Evolutionary conservation across 2,797 vertebrate species (phyloP).

Genomic region (Todus mexicanus): DNA sequence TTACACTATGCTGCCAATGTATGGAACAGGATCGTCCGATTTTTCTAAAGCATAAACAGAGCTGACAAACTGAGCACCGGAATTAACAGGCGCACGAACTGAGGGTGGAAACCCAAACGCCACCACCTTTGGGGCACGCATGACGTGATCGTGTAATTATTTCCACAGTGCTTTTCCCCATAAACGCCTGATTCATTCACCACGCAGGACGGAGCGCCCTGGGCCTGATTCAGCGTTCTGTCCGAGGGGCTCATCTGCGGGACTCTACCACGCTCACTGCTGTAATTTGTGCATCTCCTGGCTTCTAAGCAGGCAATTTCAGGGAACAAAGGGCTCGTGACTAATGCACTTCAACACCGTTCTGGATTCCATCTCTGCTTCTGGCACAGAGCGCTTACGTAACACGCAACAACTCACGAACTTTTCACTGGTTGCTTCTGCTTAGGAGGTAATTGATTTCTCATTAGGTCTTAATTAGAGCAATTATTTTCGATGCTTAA

Average conservation of each 20-base stretch:
- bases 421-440: background rate
- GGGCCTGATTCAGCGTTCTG: background rate
- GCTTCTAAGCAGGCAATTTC: background rate
- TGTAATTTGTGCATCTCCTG: background rate
- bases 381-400: background rate
- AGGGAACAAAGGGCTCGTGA: background rate
- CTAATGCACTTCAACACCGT: background rate
- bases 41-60: background rate
- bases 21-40: background rate
- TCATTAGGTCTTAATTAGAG: background rate
- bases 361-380: background rate
- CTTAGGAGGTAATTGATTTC: background rate
- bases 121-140: background rate
- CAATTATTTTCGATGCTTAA: background rate
- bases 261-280: accelerated
- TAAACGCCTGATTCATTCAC: background rate
- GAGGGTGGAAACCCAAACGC: background rate
- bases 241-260: background rate
- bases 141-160: background rate
- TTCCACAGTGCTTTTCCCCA: background rate
- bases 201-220: background rate
- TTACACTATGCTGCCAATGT: background rate
- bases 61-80: background rate
- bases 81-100: background rate
- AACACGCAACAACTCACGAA: background rate